Percentiles rank a stretch among this genome's conserved stretches.
phyloP scores from a whole-genome alignment of 2,113 vertebrate species.

The Passer domesticus region DNA sequence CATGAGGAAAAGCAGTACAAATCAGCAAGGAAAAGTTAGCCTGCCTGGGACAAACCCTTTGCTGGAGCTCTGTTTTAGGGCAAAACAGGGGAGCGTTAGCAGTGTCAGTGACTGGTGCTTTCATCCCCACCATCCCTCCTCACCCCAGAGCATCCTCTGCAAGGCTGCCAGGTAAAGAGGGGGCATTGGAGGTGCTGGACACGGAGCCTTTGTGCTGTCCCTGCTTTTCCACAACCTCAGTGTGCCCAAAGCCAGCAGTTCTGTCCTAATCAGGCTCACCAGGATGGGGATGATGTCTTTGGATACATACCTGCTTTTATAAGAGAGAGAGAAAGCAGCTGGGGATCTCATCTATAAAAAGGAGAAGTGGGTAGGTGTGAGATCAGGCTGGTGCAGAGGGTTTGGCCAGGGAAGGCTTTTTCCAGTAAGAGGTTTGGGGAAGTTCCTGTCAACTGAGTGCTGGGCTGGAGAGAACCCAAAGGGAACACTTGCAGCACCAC shows the following conservation, averaged over 20 bases:
- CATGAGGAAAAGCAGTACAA: neutral
- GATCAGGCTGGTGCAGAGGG: neutral
- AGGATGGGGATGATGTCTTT: neutral
- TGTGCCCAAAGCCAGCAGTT: neutral
- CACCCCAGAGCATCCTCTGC: neutral
- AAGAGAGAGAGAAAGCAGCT: neutral
- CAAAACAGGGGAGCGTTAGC: neutral
- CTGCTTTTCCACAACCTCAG: neutral
- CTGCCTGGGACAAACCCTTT: neutral
- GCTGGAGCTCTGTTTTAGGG: neutral
- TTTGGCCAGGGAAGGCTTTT: neutral
- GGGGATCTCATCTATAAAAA: neutral
- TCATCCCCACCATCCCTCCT: neutral
- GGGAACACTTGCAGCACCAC: neutral
- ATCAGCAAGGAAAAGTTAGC: neutral
- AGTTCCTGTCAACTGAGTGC: neutral
- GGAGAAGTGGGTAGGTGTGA: neutral
- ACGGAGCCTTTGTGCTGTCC: neutral
- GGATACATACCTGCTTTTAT: neutral
- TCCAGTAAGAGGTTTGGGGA: neutral
- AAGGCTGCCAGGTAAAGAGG: neutral
- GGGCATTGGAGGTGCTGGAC: neutral
- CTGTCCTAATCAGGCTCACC: neutral
- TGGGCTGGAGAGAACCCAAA: neutral
- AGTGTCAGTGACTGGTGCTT: neutral